Evolutionary conservation across 2,888 invertebrate species (phyloP).

Genomic region (Cheilosia soror): DNA sequence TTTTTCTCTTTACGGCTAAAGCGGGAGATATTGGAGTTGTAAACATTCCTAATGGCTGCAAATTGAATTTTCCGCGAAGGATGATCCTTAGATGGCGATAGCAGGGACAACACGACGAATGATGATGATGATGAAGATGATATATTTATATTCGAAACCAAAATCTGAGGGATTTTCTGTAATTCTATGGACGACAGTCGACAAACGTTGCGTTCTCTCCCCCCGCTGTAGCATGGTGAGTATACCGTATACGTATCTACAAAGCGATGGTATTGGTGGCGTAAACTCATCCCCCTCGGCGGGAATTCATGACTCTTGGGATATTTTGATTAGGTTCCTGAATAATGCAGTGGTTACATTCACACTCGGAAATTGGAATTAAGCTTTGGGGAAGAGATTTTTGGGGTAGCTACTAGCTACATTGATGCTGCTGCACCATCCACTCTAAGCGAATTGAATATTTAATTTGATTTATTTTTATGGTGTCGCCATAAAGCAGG

Average conservation of each 20-base stretch:
- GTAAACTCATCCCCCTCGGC: slow-evolving; percentile 4
- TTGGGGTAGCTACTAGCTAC: not conserved
- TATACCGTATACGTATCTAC: slow-evolving; percentile 9
- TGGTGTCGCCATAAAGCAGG: slow-evolving; percentile 49
- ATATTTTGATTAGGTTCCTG: slow-evolving; percentile 74
- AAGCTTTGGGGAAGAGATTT: slow-evolving; percentile 53
- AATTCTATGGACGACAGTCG: slow-evolving; percentile 66
- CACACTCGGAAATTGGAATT: slow-evolving; percentile 74
- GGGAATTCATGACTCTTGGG: slow-evolving; percentile 72
- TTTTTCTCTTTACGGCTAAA: slow-evolving; percentile 48
- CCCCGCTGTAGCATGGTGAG: too few species aligned
- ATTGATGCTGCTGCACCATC: slow-evolving; percentile 40
- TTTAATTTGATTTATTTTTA: slow-evolving; percentile 75
- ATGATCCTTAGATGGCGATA: slow-evolving; percentile 59
- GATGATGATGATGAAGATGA: slow-evolving; percentile 51
- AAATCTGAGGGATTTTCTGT: slow-evolving; percentile 72
- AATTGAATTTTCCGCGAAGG: slow-evolving; percentile 73
- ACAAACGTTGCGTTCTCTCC: slow-evolving; percentile 37
- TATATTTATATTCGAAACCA: slow-evolving; percentile 66
- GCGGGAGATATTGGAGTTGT: slow-evolving; percentile 70
- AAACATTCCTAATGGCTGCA: slow-evolving; percentile 75
- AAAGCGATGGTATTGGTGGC: not conserved
- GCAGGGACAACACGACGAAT: slow-evolving; percentile 37
- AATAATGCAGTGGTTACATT: slow-evolving; percentile 74
- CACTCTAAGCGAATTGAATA: slow-evolving; percentile 65